phyloP scores from a whole-genome alignment of 2,113 vertebrate species.

The Tympanuchus pallidicinctus region DNA sequence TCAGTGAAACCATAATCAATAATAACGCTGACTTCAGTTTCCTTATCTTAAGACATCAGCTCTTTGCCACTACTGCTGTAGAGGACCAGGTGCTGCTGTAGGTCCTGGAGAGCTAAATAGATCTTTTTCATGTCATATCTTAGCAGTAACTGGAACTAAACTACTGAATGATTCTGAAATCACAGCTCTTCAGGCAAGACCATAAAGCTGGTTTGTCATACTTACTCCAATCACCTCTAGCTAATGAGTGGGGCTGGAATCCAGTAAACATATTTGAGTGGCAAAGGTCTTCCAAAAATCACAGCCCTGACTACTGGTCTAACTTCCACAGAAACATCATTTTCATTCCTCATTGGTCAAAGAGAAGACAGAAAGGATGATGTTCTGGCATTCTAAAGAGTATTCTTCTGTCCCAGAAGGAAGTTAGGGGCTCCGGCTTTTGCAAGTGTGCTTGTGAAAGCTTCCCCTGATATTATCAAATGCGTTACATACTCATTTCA shows the following conservation, averaged over 20 bases:
- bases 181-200: background rate
- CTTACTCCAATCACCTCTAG: background rate
- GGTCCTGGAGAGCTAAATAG: background rate
- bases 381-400: background rate
- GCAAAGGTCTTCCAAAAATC: background rate
- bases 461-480: background rate
- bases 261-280: background rate
- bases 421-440: background rate
- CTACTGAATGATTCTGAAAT: background rate
- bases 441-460: background rate
- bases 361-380: background rate
- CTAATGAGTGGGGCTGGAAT: background rate
- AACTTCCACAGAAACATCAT: background rate
- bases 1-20: background rate
- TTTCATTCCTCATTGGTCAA: background rate
- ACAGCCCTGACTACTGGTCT: background rate
- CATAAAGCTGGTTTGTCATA: rapidly evolving
- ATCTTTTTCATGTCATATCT: background rate
- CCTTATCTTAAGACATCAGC: background rate
- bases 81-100: background rate
- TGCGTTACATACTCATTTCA: background rate
- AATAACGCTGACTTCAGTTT: background rate
- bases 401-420: background rate
- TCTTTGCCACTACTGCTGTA: background rate
- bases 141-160: background rate